These are phyloP conservation scores for Henricia sp. DNA, from an alignment of 53 echinoderm and acorn worm genomes.

Conservation along the genomic window DNA sequence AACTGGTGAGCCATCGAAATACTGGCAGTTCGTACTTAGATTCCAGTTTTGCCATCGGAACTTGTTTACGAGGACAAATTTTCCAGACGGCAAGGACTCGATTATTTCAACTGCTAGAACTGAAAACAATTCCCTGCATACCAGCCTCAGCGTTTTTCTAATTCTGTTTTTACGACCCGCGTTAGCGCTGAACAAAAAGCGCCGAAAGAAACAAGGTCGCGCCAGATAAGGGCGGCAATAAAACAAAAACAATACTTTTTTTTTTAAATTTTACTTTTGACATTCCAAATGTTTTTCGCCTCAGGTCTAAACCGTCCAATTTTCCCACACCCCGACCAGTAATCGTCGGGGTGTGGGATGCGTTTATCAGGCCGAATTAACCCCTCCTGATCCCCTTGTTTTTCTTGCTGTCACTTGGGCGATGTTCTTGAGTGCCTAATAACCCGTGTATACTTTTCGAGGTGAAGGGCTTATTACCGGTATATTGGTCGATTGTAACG, in stretches of 20 bases:
- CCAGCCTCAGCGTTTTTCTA: constrained; percentile 25
- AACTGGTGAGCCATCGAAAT: too few species aligned
- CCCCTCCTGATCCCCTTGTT: not conserved
- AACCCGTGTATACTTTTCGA: not conserved
- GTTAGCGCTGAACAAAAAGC: constrained; percentile 18
- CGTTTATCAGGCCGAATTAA: too few species aligned
- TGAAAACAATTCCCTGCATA: constrained; percentile 25
- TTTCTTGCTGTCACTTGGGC: constrained; percentile 9
- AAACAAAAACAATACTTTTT: constrained; percentile 8
- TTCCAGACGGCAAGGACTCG: not conserved
- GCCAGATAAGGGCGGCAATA: constrained; percentile 27
- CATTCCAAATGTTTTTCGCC: too few species aligned
- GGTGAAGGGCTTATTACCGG: not conserved
- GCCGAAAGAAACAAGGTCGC: constrained; percentile 22
- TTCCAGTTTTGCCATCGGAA: too few species aligned
- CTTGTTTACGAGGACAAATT: constrained; percentile 4
- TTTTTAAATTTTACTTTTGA: not conserved
- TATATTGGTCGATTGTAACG: constrained; percentile 33
- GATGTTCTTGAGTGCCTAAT: constrained; percentile 3
- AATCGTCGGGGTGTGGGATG: too few species aligned
- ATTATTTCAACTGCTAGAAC: not conserved
- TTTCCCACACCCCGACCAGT: too few species aligned
- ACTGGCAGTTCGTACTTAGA: too few species aligned
- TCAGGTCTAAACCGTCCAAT: too few species aligned
- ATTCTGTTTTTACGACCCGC: constrained; percentile 51